These are phyloP conservation scores for Seriola aureovittata DNA, from an alignment of 2,113 vertebrate genomes.

Conservation along the genomic window DNA sequence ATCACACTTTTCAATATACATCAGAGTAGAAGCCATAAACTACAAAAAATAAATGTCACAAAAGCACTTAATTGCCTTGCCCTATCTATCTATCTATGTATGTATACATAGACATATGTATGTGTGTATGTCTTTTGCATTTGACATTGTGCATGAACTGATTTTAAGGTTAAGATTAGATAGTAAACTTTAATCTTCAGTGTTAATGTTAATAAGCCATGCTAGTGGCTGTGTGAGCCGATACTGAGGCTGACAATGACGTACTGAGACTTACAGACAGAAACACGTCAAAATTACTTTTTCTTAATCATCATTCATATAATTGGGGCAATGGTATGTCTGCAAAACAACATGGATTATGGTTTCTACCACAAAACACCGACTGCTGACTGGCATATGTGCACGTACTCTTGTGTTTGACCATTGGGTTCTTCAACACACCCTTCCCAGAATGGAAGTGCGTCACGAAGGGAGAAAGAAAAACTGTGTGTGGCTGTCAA, in stretches of 20 bases:
- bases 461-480: constrained; percentile 52
- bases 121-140: no score
- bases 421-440: constrained; percentile 43
- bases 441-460: constrained; percentile 67
- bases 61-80: no score
- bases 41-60: neutral
- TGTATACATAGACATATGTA: no score
- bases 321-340: constrained; percentile 6
- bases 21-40: neutral
- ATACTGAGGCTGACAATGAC: no score
- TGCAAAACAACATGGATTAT: constrained; percentile 52
- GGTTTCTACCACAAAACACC: constrained; percentile 35
- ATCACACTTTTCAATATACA: neutral
- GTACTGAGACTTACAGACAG: neutral
- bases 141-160: no score
- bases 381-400: constrained; percentile 29
- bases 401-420: constrained; percentile 36
- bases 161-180: no score
- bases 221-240: no score
- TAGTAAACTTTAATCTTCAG: no score
- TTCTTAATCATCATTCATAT: constrained; percentile 27
- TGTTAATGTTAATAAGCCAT: no score
- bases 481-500: constrained; percentile 43
- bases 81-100: no score
- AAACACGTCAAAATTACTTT: constrained; percentile 9